Base-by-base conservation (phyloP, 2,797 vertebrate genomes). In the Anas georgica region DNA sequence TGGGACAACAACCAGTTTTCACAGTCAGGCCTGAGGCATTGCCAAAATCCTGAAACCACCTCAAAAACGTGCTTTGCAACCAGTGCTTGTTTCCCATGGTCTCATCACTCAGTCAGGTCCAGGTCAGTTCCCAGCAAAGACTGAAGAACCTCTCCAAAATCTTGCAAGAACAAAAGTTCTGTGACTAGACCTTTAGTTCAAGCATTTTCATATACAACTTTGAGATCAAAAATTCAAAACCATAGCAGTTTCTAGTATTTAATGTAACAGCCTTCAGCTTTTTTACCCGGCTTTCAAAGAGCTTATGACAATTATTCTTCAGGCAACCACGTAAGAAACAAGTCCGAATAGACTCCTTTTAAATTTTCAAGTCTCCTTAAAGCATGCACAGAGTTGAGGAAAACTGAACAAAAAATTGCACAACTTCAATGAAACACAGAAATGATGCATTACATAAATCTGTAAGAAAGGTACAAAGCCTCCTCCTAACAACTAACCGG, bases 371-470 rank as follows among this genome's bases (percentile, higher is more conserved):
- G 22, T 7, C 52, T 85, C 60, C 43, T 70, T 70, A 73, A 79
- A 86, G 39, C 10, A 79, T 8, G 5, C 1, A 1, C 0, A 56
- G 3, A 48, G 18, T 25, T 17, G 22, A 85, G 41, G 9, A 74
- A 91, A 87, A 55, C 17, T 8, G 48, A 74, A 59, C 7, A 52
- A 80, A 81, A 89, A 74, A 46, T 2, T 23, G 21, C 29, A 0
- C 37, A 4, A 69, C 48, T 83, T 75, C 31, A 77, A 74, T 56
- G 29, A 80, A 91, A 67, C 13, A 48, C 6, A 43, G 50, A 70
- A 80, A 75, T 35, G 1, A 56, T 1, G 3, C 2, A 1, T 80
- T 62, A 80, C 4, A 0, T 33, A 48, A 60, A 20, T n/a, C 52
- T 52, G 18, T 5, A 83, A 80, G 62, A 50, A 85, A 89, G 12